Conservation (phyloP, 1,140 invertebrate genomes). For the Danaus plexippus region DNA sequence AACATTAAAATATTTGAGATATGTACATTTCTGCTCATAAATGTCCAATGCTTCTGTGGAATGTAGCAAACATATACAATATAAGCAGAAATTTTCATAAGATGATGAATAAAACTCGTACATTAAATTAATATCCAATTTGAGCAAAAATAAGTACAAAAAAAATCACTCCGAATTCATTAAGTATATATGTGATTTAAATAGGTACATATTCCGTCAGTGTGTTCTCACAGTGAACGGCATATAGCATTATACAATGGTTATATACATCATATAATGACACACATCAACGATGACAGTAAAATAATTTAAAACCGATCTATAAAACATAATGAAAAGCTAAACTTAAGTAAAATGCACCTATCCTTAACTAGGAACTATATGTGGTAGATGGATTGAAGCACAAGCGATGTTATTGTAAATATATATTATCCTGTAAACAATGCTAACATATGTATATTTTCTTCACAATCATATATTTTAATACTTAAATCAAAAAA, state of each 20-base stretch:
- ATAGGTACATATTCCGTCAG: neutral
- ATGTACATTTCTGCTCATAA: conserved; percentile 25
- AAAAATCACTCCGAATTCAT: neutral
- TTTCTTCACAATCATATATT: no score
- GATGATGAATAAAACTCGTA: conserved; percentile 6
- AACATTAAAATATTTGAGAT: conserved; percentile 11
- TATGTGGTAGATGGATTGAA: conserved; percentile 21
- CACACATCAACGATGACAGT: no score
- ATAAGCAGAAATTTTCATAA: conserved; percentile 9
- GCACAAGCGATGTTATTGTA: neutral
- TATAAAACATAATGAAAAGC: conserved; percentile 11
- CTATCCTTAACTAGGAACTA: conserved; percentile 44
- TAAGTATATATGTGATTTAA: neutral
- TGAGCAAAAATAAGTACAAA: conserved; percentile 20
- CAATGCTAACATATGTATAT: no score
- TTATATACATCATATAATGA: no score
- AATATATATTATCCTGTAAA: neutral
- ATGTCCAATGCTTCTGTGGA: conserved; percentile 23
- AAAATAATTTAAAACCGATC: neutral
- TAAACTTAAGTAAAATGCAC: conserved; percentile 35
- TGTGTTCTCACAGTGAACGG: no score
- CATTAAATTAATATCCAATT: conserved; percentile 13
- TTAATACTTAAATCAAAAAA: conserved; percentile 12
- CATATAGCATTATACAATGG: no score
- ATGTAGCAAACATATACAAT: conserved; percentile 28